These are phyloP conservation scores for Zapornia atra DNA, from an alignment of 2,113 vertebrate genomes.

Conservation along the genomic window DNA sequence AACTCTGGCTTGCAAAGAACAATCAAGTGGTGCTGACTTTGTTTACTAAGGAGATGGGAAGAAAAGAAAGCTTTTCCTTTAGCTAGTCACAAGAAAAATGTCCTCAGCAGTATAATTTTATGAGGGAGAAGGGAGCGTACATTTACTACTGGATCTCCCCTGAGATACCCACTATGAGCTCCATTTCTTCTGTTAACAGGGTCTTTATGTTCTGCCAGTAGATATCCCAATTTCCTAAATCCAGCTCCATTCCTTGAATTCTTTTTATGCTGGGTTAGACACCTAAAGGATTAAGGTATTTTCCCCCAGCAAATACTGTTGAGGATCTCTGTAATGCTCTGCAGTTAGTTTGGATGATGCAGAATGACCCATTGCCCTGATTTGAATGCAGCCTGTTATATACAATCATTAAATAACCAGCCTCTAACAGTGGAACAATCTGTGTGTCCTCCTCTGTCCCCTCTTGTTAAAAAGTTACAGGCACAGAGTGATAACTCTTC, in stretches of 20 bases:
- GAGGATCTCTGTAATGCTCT: not conserved
- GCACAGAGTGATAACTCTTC: not conserved
- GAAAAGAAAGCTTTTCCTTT: not conserved
- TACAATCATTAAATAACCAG: not conserved
- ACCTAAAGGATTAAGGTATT: not conserved
- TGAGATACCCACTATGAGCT: not conserved
- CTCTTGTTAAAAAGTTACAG: not conserved
- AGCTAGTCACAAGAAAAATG: not conserved
- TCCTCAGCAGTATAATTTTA: not conserved
- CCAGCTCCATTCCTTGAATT: not conserved
- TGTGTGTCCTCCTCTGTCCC: not conserved
- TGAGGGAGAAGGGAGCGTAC: not conserved
- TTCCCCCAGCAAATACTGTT: not conserved
- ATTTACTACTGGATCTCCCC: not conserved
- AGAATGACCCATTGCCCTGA: not conserved
- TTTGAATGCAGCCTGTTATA: not conserved
- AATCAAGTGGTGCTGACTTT: not conserved
- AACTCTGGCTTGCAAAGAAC: not conserved
- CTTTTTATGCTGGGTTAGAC: not conserved
- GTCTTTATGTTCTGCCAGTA: not conserved
- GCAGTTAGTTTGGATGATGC: not conserved
- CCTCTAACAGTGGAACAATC: accelerated
- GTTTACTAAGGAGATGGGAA: not conserved
- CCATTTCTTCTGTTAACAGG: not conserved
- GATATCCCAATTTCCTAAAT: not conserved